Conservation (phyloP, 2,113 vertebrate genomes). For the Smithornis capensis region DNA sequence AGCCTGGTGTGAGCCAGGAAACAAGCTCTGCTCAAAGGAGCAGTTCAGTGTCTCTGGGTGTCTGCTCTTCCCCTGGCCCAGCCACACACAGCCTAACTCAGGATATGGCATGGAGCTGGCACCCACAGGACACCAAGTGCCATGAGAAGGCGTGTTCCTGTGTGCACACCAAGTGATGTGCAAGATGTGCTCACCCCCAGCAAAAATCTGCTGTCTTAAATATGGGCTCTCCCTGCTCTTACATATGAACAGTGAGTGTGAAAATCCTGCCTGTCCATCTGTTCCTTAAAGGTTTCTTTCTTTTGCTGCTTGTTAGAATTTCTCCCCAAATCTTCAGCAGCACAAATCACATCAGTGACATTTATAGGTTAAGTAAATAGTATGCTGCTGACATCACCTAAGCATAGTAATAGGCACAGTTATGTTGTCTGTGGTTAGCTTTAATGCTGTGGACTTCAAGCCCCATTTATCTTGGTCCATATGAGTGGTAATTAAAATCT, state of each 20-base stretch:
- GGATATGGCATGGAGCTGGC: background rate
- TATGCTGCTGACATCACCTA: slow-evolving; percentile 41
- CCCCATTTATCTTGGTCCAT: background rate
- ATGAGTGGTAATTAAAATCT: background rate
- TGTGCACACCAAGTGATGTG: background rate
- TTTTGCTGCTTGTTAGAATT: background rate
- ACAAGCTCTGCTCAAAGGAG: background rate
- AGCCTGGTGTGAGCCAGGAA: background rate
- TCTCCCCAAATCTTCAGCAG: slow-evolving; percentile 22
- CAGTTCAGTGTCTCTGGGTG: accelerated
- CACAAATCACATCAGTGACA: slow-evolving; percentile 31
- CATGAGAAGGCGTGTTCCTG: background rate
- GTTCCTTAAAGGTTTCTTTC: slow-evolving; percentile 33
- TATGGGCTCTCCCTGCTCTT: background rate
- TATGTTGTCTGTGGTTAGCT: background rate
- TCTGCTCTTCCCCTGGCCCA: background rate
- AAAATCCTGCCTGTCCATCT: slow-evolving; percentile 43
- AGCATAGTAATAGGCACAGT: slow-evolving; percentile 29
- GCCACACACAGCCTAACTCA: background rate
- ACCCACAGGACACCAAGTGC: background rate
- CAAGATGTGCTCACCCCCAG: slow-evolving; percentile 44
- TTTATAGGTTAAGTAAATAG: slow-evolving; percentile 42
- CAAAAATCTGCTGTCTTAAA: slow-evolving; percentile 41
- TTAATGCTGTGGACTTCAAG: background rate
- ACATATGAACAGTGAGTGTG: slow-evolving; percentile 10